Evolutionary conservation across 2,888 invertebrate species (phyloP), one percentile per base, ranked within the genome.

Genomic region (Zootermopsis nevadensis): DNA sequence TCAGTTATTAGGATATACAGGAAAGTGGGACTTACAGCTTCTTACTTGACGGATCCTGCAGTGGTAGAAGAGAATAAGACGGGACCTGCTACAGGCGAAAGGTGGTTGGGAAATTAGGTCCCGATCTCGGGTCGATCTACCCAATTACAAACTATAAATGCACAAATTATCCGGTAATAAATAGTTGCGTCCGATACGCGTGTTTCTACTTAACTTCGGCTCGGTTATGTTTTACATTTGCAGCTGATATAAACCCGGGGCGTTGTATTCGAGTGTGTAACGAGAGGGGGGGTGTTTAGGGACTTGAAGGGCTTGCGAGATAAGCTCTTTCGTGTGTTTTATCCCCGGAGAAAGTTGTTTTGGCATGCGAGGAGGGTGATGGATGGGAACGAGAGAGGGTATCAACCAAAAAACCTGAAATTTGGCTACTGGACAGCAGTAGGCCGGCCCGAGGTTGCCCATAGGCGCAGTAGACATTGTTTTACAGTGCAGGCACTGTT

Each of bases 101-200:
- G 48, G 48, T 15, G n/a, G n/a, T 19, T 48, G 19, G 48, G 4
- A 12, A 19, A 15, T 48, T 19, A 48, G 19, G 42, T 4, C 22
- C 48, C 19, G 48, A 48, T 48, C 48, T 48, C 48, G 12, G 48
- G 48, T 48, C 19, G 48, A 1, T 19, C 48, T 15, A 1, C n/a
- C 82, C 31, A 82, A 83, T 83, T 83, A 83, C 77, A 38, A 42
- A 72, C 53, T 67, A 81, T 83, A 82, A 83, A 83, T 53, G 81
- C 77, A 81, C 81, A 82, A 55, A 83, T 83, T 81, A 69, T 69
- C 31, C 60, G 33, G 66, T 81, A 81, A 81, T 81, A 81, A 77
- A 81, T 60, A 77, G 69, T 82, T 74, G 19, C 19, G 19, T 15
- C 19, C 48, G 48, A 48, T 48, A 48, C 15, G n/a, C 15, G n/a